Evolutionary conservation across 2,113 vertebrate species (phyloP), one percentile per base, ranked within the genome.

Genomic region (Craseonycteris thonglongyai): DNA sequence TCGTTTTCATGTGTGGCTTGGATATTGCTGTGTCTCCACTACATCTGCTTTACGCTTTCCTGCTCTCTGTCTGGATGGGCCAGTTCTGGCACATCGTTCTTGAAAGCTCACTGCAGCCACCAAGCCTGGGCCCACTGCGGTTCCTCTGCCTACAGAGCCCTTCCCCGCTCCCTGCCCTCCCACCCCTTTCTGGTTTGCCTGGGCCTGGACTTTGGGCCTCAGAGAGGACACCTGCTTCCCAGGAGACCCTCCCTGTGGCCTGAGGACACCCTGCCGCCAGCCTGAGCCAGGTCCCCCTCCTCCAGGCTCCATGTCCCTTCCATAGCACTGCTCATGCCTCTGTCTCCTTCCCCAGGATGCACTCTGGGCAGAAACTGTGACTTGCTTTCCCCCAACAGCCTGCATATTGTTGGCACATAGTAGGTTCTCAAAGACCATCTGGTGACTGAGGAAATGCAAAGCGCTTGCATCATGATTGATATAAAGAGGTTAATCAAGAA

Each of bases 271-370:
- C 69, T 8, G 69, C 35, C 1, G 0, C 59, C 38, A 90, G 80
- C 59, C 68, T 7, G 38, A 33, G 47, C 45, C 12, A 35, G 30
- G 59, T 4, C 9, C 19, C 8, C 22, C 47, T 16, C 47, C 16
- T 40, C 16, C 0, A 0, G 2, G 69, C 21, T 16, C 51, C 3
- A 3, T 6, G 18, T 16, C 65, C 24, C 22, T 38, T 54, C 4
- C 75, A 40, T 5, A 13, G 45, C 8, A 3, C 38, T 33, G 6
- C 65, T 47, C 63, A 35, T 15, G 0, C 16, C 0, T 0, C n/a
- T 11, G 12, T 33, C 24, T 54, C 71, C 35, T 68, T 35, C 9
- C 13, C 24, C 0, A 2, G 47, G n/a, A n/a, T n/a, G n/a, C n/a
- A 3, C 42, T 51, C 80, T 49, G 21, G 58, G 14, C n/a, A 14